phyloP scores from a whole-genome alignment of 2,888 invertebrate genomes.

The Lasius fuliginosus region DNA sequence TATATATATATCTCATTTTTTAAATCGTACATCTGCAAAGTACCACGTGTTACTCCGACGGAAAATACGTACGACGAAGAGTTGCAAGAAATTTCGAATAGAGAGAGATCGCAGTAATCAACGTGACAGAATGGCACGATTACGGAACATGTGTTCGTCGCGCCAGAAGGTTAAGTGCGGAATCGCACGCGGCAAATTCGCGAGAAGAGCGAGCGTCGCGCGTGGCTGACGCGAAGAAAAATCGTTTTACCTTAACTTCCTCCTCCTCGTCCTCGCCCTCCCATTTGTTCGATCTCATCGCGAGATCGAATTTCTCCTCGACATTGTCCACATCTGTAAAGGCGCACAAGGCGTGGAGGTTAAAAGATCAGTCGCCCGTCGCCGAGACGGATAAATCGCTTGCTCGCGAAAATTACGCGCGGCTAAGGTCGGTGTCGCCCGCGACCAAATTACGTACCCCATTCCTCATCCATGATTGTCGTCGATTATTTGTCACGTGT shows the following conservation, averaged over 20 bases:
- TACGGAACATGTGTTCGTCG: slow-evolving; percentile 76
- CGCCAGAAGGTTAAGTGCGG: slow-evolving; percentile 74
- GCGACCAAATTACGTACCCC: slow-evolving; percentile 88
- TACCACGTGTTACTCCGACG: too few relatives aligned
- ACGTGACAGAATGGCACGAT: neutral
- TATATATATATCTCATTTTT: neutral
- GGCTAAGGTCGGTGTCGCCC: slow-evolving; percentile 16
- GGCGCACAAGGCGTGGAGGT: slow-evolving; percentile 73
- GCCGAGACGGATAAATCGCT: neutral
- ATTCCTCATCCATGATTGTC: slow-evolving; percentile 90
- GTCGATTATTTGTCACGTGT: slow-evolving; percentile 50
- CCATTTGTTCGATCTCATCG: slow-evolving; percentile 92
- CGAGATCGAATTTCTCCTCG: slow-evolving; percentile 89
- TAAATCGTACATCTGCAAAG: neutral
- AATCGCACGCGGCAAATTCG: slow-evolving; percentile 28
- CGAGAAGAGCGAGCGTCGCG: neutral
- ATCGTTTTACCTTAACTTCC: slow-evolving; percentile 91
- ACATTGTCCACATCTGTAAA: slow-evolving; percentile 92
- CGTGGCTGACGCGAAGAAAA: neutral
- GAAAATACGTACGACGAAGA: neutral
- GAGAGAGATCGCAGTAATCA: neutral
- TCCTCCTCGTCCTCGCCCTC: slow-evolving; percentile 96
- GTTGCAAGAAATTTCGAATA: neutral
- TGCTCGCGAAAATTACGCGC: slow-evolving; percentile 25
- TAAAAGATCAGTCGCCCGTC: slow-evolving; percentile 48